Base-by-base conservation (phyloP, 2,888 invertebrate genomes). In the Trachelus stipa region DNA sequence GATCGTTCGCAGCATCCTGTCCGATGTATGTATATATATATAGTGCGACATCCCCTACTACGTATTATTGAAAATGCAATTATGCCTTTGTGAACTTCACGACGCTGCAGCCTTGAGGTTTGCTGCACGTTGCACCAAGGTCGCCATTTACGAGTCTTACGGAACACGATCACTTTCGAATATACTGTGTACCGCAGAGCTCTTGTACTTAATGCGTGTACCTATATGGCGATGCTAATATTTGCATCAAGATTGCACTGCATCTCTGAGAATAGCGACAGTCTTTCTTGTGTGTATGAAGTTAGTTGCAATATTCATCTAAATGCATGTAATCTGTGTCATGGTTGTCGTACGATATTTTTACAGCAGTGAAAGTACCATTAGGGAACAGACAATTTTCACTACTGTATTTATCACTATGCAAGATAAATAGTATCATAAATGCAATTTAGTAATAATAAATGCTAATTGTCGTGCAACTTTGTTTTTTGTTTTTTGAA, bases 121-220 rank as follows among this genome's bases (percentile, higher is more conserved):
- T 82, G 80, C 82, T 82, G 81, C 79, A 79, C 83, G 82, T 82
- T 83, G 82, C 85, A 87, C 81, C 88, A 87, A 88, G 87, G 87
- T 86, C 88, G 84, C 83, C 82, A 81, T 85, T 87, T 85, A 84
- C 86, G 83, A 83, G 83, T 83, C 79, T 79, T 35, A 34, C 74
- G 81, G 82, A 81, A 76, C 78, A 83, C 86, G 84, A 88, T 87
- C 85, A 86, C 86, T 88, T 88, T 87, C 85, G 78, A 85, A 85
- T 83, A 23, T 30, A 34, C 31, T 71, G 33, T 71, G 9, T 23
- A 12, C 31, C 71, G 12, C 71, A 34, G 56, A 56, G 9, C 23
- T 56, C 56, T 56, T 23, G 56, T 56, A 56, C 56, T 56, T 56
- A 56, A 56, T 56, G 56, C 56, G 23, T 56, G 23, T 56, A 56